Conservation (phyloP, 2,888 invertebrate genomes). For the Osmoderma eremita region DNA sequence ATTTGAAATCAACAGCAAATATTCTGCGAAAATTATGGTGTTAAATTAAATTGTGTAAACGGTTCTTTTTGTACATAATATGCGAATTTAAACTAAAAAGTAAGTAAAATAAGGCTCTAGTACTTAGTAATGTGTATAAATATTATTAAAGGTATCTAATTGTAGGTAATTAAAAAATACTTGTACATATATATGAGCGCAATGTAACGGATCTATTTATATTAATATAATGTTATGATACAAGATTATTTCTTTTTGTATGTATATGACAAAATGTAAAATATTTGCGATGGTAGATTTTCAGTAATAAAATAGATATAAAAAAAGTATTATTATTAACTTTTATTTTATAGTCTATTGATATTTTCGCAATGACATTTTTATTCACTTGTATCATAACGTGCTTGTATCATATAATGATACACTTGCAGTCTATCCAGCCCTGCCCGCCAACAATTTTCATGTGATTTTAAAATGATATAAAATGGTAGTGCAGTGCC, state of each 20-base stretch:
- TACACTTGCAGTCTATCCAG: no score
- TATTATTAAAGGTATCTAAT: neutral
- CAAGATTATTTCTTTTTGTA: constrained; percentile 21
- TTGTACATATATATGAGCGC: constrained; percentile 2
- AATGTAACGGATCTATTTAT: constrained; percentile 12
- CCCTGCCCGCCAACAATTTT: no score
- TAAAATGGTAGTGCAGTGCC: no score
- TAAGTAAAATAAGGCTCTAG: neutral
- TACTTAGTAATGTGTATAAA: constrained; percentile 9
- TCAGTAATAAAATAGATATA: constrained; percentile 28
- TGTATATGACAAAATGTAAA: constrained; percentile 13
- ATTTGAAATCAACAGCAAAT: neutral
- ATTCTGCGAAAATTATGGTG: neutral
- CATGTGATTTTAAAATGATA: no score
- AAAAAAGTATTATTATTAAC: neutral
- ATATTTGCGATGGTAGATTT: constrained; percentile 28
- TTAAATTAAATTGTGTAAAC: constrained; percentile 2
- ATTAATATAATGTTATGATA: constrained; percentile 8
- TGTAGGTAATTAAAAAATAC: neutral
- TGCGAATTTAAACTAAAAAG: neutral
- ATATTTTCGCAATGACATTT: no score
- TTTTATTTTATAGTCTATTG: no score
- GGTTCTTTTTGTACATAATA: neutral
- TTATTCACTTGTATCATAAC: no score
- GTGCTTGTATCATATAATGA: no score